Evolutionary conservation across 1,140 invertebrate genomes (phyloP).

Genomic region (Aporrectodea caliginosa): DNA sequence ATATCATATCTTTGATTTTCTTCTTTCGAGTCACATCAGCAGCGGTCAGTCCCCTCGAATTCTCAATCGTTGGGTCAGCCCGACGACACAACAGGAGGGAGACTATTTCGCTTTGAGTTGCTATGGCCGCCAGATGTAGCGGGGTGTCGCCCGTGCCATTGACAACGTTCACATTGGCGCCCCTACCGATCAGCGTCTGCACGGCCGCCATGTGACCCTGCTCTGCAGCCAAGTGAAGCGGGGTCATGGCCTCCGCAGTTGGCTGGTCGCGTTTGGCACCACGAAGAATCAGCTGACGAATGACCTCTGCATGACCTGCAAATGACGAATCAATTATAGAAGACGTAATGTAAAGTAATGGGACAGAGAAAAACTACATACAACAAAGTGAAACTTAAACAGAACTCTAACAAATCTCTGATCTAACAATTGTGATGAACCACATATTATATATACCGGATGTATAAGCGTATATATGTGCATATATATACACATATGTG

Average conservation of each 20-base stretch:
- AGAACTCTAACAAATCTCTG: no score
- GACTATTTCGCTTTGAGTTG: neutral
- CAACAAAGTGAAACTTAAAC: no score
- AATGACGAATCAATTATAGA: no score
- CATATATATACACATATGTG: no score
- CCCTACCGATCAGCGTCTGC: constrained; percentile 65
- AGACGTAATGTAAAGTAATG: no score
- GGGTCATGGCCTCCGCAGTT: constrained; percentile 60
- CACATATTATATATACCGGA: no score
- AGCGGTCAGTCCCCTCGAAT: neutral
- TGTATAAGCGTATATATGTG: no score
- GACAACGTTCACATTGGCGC: neutral
- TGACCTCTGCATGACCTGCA: neutral
- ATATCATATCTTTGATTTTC: neutral
- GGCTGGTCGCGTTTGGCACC: neutral
- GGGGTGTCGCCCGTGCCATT: neutral
- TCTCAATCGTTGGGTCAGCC: neutral
- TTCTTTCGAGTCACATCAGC: neutral
- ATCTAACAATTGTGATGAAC: no score
- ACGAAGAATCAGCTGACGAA: neutral
- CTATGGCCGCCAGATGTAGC: constrained; percentile 5
- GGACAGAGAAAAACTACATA: no score
- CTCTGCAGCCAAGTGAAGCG: constrained; percentile 94
- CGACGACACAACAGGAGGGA: neutral
- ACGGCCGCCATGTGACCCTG: constrained; percentile 96